Evolutionary conservation across 2,113 vertebrate genomes (phyloP).

Genomic region (Myrmophylax atrothorax): DNA sequence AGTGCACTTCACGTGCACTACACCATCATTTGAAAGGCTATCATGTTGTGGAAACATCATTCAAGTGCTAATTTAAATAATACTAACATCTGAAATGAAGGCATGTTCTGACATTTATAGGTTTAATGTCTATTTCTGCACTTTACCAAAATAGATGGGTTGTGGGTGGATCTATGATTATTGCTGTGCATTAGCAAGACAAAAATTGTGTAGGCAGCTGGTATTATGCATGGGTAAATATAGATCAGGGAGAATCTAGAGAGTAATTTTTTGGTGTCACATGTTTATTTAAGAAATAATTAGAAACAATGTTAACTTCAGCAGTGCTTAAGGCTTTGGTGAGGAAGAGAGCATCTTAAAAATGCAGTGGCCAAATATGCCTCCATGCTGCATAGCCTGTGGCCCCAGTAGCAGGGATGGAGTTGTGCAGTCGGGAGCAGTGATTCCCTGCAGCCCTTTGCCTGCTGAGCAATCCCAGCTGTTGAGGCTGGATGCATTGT

Average conservation of each 20-base stretch:
- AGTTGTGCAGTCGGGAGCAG: neutral
- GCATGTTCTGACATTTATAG: constrained; percentile 71
- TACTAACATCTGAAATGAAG: constrained; percentile 55
- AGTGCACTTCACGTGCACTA: constrained; percentile 49
- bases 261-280: constrained; percentile 37
- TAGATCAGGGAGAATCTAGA: constrained; percentile 47
- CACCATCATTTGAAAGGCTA: constrained; percentile 66
- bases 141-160: constrained; percentile 66
- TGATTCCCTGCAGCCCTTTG: neutral
- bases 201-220: constrained; percentile 61
- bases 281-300: constrained; percentile 32
- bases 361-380: neutral
- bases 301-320: neutral
- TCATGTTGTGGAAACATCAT: constrained; percentile 51
- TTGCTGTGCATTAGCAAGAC: constrained; percentile 63
- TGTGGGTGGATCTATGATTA: constrained; percentile 62
- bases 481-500: neutral
- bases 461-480: neutral
- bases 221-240: constrained; percentile 58
- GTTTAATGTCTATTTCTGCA: constrained; percentile 69
- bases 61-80: constrained; percentile 77
- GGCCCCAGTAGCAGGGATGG: neutral
- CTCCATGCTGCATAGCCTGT: neutral
- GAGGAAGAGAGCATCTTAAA: neutral
- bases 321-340: neutral